Base-by-base conservation (phyloP, 2,888 invertebrate species). In the Standfussiana lucernea region DNA sequence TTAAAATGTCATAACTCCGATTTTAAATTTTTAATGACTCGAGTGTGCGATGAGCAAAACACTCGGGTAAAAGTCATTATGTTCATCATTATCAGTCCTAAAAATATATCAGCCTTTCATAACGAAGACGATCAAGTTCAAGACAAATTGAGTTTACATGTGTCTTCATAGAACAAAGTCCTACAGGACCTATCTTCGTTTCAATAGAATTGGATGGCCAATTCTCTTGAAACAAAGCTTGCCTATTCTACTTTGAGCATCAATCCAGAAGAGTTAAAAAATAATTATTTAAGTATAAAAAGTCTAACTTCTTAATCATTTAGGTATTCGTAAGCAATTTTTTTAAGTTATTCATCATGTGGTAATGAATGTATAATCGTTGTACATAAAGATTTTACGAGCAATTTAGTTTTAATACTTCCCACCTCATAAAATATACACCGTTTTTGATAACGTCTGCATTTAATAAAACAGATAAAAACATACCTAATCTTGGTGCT, bases 381-480 rank as follows among this genome's bases (percentile, higher is more conserved):
- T 59, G 45, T 42, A 78, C 61, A 77, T 78, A 24, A 47, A 45
- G 59, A 70, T 24, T 81, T 82, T 50, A 83, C 66, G 81, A 73
- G 40, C 67, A 76, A 67, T 76, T 72, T 53, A n/a, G 53, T 67
- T 79, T 73, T 70, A 70, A 75, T 47, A 59, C 65, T 72, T 75
- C 47, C 35, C 72, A 72, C 75, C 47, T 70, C 83, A 80, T 84
- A 76, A 84, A 80, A 75, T 67, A 35, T 35, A 37, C 50, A 64
- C 67, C 32, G 18, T 72, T 66, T 77, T 69, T 75, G 70, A 71
- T 80, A 80, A 75, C 45, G 45, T 18, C 69, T 45, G 56, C 28
- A 61, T 40, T 67, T 24, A 70, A 72, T 64, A 50, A 67, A 62
- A 72, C 45, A 70, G 47, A 70, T 70, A 71, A 61, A 42, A 45